Conservation (phyloP, 1,140 invertebrate genomes). For the Yoshiicerus persimilis region DNA sequence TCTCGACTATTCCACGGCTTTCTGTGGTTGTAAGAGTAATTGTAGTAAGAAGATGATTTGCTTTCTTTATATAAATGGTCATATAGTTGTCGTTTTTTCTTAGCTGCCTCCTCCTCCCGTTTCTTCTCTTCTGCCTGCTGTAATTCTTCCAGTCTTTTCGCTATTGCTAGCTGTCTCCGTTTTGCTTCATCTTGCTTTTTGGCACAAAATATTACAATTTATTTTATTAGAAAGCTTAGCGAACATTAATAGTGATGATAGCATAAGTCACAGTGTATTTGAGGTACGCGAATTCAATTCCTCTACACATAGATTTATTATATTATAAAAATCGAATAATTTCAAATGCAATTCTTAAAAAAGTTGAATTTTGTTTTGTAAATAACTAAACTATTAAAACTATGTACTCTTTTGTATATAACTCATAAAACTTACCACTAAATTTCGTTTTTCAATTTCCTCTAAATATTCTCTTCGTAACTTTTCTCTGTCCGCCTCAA, state of each 20-base stretch:
- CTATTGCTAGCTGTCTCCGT: conserved; percentile 32
- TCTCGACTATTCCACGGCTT: conserved; percentile 42
- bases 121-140: conserved; percentile 38
- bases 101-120: conserved; percentile 34
- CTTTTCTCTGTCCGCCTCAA: conserved; percentile 44
- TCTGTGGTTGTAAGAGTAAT: not conserved
- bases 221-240: too few species aligned
- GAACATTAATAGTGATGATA: too few species aligned
- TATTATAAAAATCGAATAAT: too few species aligned
- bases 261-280: too few species aligned
- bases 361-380: too few species aligned
- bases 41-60: not conserved
- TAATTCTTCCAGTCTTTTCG: conserved; percentile 45
- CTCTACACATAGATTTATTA: too few species aligned
- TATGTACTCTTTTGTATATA: too few species aligned
- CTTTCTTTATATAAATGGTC: not conserved
- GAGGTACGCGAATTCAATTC: too few species aligned
- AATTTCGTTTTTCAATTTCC: conserved; percentile 32
- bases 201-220: too few species aligned
- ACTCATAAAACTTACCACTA: conserved; percentile 30
- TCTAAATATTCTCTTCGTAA: conserved; percentile 37
- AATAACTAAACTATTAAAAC: too few species aligned
- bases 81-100: conserved; percentile 6
- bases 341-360: too few species aligned
- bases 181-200: conserved; percentile 39